Percentiles rank a stretch among this genome's conserved stretches.
Conservation (phyloP, 2,888 invertebrate species). For the Ectemnius cavifrons region DNA sequence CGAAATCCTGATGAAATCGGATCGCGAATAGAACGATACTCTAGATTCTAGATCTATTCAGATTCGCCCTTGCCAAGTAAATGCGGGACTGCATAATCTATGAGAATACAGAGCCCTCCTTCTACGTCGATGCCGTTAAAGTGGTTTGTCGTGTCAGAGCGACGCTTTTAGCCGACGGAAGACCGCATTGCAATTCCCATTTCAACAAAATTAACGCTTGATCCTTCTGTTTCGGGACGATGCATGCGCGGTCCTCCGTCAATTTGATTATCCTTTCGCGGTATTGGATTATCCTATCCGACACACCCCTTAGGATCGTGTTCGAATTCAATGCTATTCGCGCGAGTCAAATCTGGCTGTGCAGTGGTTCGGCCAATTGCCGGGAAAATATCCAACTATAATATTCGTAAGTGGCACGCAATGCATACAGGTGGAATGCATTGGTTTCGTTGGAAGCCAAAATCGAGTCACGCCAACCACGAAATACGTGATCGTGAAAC, state of each 20-base stretch:
- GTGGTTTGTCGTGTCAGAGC: conserved; percentile 4
- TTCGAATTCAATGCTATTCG: conserved; percentile 23
- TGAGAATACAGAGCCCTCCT: too few relatives aligned
- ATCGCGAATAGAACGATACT: too few relatives aligned
- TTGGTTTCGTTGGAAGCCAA: too few relatives aligned
- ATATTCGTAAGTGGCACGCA: conserved; percentile 4
- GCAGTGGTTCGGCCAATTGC: conserved; percentile 14
- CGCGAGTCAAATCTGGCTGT: neutral
- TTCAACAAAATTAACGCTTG: neutral
- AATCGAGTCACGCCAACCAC: too few relatives aligned
- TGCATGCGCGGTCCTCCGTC: neutral
- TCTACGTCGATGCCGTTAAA: neutral
- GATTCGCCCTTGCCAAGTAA: neutral
- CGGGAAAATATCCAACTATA: conserved; percentile 17
- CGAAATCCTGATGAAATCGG: too few relatives aligned
- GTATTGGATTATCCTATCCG: conserved; percentile 3
- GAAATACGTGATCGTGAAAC: too few relatives aligned
- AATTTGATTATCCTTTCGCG: neutral
- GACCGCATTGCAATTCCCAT: neutral
- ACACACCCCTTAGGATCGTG: too few relatives aligned
- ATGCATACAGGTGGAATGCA: too few relatives aligned
- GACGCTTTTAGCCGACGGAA: neutral
- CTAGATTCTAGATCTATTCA: too few relatives aligned
- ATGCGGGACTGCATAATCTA: too few relatives aligned
- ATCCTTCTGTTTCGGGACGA: neutral